A percentile compares a stretch with the other conserved stretches of the same genome.
These are phyloP conservation scores for Leptothorax acervorum DNA, from an alignment of 2,888 invertebrate species.

Conservation along the genomic window DNA sequence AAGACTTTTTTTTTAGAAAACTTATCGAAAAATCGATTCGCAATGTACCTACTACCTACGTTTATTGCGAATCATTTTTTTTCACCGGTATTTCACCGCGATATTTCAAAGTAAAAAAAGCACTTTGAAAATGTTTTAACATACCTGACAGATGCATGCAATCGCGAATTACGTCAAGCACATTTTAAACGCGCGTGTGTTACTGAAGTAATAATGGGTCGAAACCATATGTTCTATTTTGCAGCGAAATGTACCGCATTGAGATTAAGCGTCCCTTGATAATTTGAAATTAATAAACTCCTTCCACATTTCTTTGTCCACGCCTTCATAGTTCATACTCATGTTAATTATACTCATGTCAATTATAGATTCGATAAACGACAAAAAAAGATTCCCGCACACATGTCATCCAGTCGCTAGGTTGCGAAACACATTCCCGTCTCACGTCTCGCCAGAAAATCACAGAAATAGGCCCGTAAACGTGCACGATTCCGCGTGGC, in stretches of 20 bases:
- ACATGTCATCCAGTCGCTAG: background rate
- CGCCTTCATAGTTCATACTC: background rate
- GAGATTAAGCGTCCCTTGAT: background rate
- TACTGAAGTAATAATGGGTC: slow-evolving; percentile 5
- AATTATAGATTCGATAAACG: slow-evolving; percentile 13
- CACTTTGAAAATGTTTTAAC: background rate
- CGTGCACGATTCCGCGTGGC: background rate
- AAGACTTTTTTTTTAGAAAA: background rate
- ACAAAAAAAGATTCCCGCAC: background rate
- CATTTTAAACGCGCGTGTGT: background rate
- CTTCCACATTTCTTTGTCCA: background rate
- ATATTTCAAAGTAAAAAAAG: background rate
- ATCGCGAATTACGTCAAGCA: background rate
- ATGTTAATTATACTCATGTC: background rate
- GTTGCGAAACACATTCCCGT: background rate
- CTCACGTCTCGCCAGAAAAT: slow-evolving; percentile 15
- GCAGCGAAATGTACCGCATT: background rate
- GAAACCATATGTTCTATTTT: background rate
- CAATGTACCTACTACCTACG: background rate
- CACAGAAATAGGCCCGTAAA: slow-evolving; percentile 9
- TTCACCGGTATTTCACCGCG: background rate
- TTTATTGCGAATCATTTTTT: background rate
- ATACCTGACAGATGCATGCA: background rate
- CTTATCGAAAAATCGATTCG: background rate
- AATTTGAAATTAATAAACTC: too few relatives aligned